Base-by-base conservation (phyloP, 2,888 invertebrate genomes). In the Mamestra brassicae region DNA sequence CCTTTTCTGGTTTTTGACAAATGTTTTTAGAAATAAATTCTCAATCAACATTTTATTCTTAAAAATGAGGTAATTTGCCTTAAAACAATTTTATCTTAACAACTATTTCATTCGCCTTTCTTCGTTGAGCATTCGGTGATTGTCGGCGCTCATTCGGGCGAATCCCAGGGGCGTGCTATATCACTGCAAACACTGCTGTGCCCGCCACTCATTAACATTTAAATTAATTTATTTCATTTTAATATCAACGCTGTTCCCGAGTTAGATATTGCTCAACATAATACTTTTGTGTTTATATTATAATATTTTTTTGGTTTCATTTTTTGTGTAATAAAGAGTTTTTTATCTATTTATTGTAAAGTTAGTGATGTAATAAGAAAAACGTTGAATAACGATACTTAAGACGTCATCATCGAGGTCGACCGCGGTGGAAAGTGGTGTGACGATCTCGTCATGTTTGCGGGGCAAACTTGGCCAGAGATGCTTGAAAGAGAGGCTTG, bases 181-280 rank as follows among this genome's bases (percentile, higher is more conserved):
- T 93, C 92, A 92, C 88, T 83, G 76, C 75, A 84, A 87, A 78
- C 81, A 78, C 85, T 62, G 69, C 75, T 55, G 87, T 85, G 85
- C 77, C 88, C 76, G 71, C 67, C 78, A 71, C 89, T 89, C 85
- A 93, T 93, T 93, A 92, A 88, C 93, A 94, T 93, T 91, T 93
- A 92, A 93, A 93, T 93, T 93, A 92, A 93, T 93, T 92, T 89
- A 91, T 92, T 92, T 89, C 84, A 89, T 91, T 92, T 91, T 92
- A 91, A 91, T 91, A 90, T 89, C 81, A 84, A 87, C 66, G 78
- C 71, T 71, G 72, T 79, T 67, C n/a, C 34, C 10, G 7, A 66
- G 60, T 66, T 38, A 66, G 36, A 61, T 67, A 50, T 61, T 47
- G 42, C 50, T 57, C 17, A 17, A 47, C 7, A 34, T 34, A 61